phyloP scores from a whole-genome alignment of 2,888 invertebrate species.

The Aleiodes alternator region DNA sequence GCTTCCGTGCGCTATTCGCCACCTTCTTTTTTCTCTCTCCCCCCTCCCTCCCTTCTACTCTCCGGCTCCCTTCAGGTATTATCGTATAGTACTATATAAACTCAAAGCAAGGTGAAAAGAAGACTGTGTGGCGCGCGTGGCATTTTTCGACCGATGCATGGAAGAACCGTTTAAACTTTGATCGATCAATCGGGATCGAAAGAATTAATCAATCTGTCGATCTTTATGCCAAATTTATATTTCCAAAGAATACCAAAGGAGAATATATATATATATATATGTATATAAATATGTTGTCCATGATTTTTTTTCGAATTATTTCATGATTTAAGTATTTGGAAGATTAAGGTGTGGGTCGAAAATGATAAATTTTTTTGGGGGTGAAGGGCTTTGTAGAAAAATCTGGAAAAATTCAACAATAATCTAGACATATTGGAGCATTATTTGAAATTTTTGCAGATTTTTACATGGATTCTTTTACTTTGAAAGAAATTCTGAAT shows the following conservation, averaged over 20 bases:
- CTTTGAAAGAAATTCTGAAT: too few species aligned
- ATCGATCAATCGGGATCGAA: conserved; percentile 44
- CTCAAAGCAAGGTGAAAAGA: conserved; percentile 17
- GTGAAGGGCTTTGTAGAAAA: too few species aligned
- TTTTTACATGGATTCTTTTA: too few species aligned
- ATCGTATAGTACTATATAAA: conserved; percentile 20
- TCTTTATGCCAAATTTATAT: conserved; percentile 40
- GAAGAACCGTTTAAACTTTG: conserved; percentile 44
- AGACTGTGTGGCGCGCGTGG: conserved; percentile 28
- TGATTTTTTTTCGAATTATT: too few species aligned
- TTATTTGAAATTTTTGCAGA: too few species aligned
- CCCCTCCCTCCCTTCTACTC: conserved; percentile 2
- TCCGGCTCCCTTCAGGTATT: conserved; percentile 20
- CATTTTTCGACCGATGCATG: conserved; percentile 41
- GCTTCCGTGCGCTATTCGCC: conserved; percentile 51
- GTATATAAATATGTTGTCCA: too few species aligned
- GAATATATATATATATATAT: too few species aligned
- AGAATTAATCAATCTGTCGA: conserved; percentile 42
- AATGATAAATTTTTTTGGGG: not conserved
- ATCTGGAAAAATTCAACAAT: too few species aligned
- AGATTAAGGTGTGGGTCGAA: too few species aligned
- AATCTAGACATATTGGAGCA: too few species aligned
- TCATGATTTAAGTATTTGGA: too few species aligned
- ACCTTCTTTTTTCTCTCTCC: conserved; percentile 31
- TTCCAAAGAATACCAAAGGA: too few species aligned